Evolutionary conservation across 2,113 vertebrate genomes (phyloP).

Genomic region (Sylvietta virens): DNA sequence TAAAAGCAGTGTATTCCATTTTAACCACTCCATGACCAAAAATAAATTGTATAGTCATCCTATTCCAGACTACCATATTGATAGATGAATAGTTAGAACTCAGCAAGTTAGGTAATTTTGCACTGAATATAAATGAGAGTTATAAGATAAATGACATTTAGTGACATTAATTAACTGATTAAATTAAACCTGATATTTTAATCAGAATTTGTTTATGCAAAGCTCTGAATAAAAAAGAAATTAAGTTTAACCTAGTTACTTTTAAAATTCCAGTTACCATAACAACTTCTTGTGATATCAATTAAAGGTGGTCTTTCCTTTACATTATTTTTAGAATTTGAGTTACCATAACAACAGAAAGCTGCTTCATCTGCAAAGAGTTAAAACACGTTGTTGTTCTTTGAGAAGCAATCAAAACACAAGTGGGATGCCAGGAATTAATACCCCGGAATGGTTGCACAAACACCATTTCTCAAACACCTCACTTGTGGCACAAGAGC

Average conservation of each 20-base stretch:
- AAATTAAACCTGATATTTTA: slow-evolving; percentile 88
- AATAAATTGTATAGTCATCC: neutral
- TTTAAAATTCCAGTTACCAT: slow-evolving; percentile 79
- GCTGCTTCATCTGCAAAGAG: slow-evolving; percentile 68
- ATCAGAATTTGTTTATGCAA: slow-evolving; percentile 83
- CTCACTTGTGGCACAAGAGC: slow-evolving; percentile 59
- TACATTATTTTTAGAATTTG: slow-evolving; percentile 76
- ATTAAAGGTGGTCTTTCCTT: slow-evolving; percentile 79
- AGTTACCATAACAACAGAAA: slow-evolving; percentile 78
- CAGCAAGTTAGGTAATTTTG: slow-evolving; percentile 74
- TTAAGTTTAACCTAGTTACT: slow-evolving; percentile 80
- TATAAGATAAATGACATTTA: slow-evolving; percentile 83
- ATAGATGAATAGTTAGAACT: slow-evolving; percentile 68
- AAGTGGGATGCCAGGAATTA: slow-evolving; percentile 67
- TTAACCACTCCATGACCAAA: slow-evolving; percentile 20
- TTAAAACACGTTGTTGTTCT: slow-evolving; percentile 72
- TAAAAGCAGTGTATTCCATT: neutral
- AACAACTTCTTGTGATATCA: slow-evolving; percentile 81
- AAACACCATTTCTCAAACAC: slow-evolving; percentile 69
- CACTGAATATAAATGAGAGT: slow-evolving; percentile 76
- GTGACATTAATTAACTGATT: slow-evolving; percentile 87
- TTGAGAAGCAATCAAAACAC: slow-evolving; percentile 72
- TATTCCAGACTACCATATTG: slow-evolving; percentile 36
- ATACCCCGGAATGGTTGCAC: slow-evolving; percentile 39
- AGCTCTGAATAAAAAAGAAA: slow-evolving; percentile 76